Evolutionary conservation across 2,888 invertebrate genomes (phyloP), one percentile per base, ranked within the genome.

Genomic region (Diarsia mendica): DNA sequence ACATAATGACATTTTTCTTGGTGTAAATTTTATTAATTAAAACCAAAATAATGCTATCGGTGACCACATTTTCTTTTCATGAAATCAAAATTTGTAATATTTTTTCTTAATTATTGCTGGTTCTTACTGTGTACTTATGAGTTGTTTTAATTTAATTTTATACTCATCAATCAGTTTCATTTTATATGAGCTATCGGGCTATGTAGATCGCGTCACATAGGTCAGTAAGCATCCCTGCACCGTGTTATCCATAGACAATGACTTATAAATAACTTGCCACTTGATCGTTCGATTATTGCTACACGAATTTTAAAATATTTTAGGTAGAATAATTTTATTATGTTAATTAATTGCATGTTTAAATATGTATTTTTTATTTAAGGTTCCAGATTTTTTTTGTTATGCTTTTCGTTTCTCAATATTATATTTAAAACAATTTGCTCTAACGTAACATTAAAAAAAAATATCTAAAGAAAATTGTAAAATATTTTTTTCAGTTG

Each of bases 201-300:
- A 72, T 83, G 73, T 86, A 82, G 85, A 85, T 84, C 87, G 77
- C 65, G 74, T 86, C 82, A 82, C 75, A 87, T 88, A 90, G 91
- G 92, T 92, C 93, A 92, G 83, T 86, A 85, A 72, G 75, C 92
- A 91, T 89, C 88, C 89, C 86, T 86, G 82, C 83, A 87, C 78
- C 72, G 68, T 70, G 63, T 78, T 79, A 77, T 61, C 67, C 64
- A 64, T 65, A 76, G 67, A 71, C 73, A 70, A 85, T 85, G 64
- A 75, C 77, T 77, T 88, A 89, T 83, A 85, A 88, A 87, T 88
- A 89, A 83, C 84, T 80, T 67, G 53, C 51, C 48, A 68, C 63
- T 78, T 82, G 55, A 80, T 68, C 75, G 64, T 33, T 61, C 63
- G 67, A 79, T 82, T 77, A 73, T 63, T 85, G 55, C 20, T 61